Evolutionary conservation across 2,888 invertebrate species (phyloP).

Genomic region (Agrochola litura): DNA sequence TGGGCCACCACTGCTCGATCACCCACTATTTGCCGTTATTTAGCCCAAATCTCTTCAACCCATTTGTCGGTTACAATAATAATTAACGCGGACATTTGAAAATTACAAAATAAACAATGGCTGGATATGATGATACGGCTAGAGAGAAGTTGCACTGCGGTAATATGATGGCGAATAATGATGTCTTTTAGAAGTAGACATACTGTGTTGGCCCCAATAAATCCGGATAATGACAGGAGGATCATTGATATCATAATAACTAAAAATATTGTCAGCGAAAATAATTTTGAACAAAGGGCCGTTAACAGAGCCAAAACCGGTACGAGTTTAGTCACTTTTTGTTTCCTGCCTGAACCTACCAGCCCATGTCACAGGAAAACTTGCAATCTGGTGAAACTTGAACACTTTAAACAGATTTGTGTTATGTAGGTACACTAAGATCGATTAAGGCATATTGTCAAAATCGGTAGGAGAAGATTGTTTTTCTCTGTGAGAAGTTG

Average conservation of each 20-base stretch:
- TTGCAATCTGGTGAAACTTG: conserved; percentile 3
- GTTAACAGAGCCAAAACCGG: neutral
- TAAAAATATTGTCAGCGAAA: neutral
- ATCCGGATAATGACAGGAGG: neutral
- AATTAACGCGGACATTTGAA: neutral
- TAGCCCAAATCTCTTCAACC: neutral
- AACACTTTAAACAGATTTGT: conserved; percentile 6
- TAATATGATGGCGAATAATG: neutral
- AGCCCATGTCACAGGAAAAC: neutral
- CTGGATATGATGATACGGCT: neutral
- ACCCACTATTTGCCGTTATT: neutral
- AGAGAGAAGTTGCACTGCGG: neutral
- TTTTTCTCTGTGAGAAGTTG: neutral
- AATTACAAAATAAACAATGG: neutral
- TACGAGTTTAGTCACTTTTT: conserved; percentile 27
- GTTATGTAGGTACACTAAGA: neutral
- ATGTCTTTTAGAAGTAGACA: neutral
- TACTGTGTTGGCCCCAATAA: neutral
- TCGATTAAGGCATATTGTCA: neutral
- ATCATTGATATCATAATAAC: neutral
- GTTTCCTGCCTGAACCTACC: conserved; percentile 8
- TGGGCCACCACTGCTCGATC: too few relatives aligned
- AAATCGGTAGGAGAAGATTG: neutral
- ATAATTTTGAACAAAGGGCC: neutral
- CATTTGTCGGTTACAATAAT: neutral